These are phyloP conservation scores for Morone saxatilis DNA, from an alignment of 2,113 vertebrate species.

Conservation along the genomic window DNA sequence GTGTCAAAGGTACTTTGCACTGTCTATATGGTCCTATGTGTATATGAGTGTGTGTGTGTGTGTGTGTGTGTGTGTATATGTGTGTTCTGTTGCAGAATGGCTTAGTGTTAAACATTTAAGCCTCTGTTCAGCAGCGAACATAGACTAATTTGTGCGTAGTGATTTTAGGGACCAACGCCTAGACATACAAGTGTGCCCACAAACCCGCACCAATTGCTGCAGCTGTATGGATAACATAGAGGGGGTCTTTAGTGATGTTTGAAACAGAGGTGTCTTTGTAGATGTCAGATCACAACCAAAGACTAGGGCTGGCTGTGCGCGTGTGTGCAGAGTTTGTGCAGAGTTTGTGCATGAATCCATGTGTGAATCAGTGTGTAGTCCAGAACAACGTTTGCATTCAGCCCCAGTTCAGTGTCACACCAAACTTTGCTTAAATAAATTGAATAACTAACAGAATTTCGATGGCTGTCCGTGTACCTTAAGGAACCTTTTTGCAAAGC, in stretches of 20 bases:
- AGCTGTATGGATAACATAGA: conserved; percentile 45
- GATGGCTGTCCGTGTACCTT: neutral
- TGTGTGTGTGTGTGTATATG: neutral
- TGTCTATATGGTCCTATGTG: neutral
- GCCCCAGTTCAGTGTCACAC: neutral
- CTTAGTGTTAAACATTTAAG: conserved; percentile 51
- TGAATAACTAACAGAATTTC: neutral
- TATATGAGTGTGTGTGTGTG: neutral
- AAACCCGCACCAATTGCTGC: conserved; percentile 21
- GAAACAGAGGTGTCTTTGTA: conserved; percentile 65
- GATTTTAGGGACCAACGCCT: conserved; percentile 33
- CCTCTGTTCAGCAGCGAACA: neutral
- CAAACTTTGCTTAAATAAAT: conserved; percentile 12
- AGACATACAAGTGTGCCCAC: neutral
- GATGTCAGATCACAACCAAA: conserved; percentile 36
- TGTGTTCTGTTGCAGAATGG: conserved; percentile 11
- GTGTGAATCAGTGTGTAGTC: conserved; percentile 5
- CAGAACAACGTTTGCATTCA: neutral
- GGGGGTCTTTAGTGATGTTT: conserved; percentile 31
- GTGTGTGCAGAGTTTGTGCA: conserved; percentile 8
- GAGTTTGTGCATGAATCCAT: neutral
- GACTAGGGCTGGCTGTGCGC: neutral
- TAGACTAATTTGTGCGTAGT: conserved; percentile 37
- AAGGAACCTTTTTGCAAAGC: neutral
- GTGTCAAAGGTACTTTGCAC: conserved; percentile 16